Base-by-base conservation (phyloP, 2,888 invertebrate genomes). In the Hirudinaria manillensis region DNA sequence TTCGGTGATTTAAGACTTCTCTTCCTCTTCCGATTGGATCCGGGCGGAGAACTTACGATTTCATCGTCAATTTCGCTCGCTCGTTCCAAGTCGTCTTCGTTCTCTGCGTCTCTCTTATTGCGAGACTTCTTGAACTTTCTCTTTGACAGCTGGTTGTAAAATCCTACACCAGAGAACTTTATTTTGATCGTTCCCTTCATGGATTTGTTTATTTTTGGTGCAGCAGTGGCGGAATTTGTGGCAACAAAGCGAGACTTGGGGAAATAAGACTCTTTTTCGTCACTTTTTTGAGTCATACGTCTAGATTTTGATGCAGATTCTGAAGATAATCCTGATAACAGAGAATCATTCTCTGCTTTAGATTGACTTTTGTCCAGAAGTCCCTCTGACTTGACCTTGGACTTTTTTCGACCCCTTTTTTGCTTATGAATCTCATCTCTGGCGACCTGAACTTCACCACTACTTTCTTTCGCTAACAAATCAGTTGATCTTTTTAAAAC, bases 101-200 rank as follows among this genome's bases (percentile, higher is more conserved):
- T 45, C 45, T 45, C 45, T 45, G 45, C 45, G 10, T 45, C 45
- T 16, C 16, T 45, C 45, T 45, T 45, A 10, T 38, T 70, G 36
- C 24, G 24, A 24, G 61, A 61, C 21, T 61, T 61, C n/a, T 38
- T 67, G 45, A 68, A 74, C 32, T 51, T 74, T 68, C 68, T 68
- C n/a, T 38, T 38, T 19, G 45, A 32, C 51, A 68, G 27, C 27
- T 74, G 51, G 67, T 74, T 36, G 32, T 74, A 74, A 51, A 68
- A 68, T 51, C 74, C 67, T 68, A 51, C 24, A 21, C 56, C 65
- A 45, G 75, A 72, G 65, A 72, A 72, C 38, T 71, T 72, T 13
- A 75, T 72, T 72, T 75, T 75, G 3, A 75, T 75, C 10, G 72
- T 71, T 27, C 75, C 75, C 32, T 65, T 75, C 75, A 75, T 75